phyloP scores from a whole-genome alignment of 1,140 invertebrate species.

The Chironomus striatipennis region DNA sequence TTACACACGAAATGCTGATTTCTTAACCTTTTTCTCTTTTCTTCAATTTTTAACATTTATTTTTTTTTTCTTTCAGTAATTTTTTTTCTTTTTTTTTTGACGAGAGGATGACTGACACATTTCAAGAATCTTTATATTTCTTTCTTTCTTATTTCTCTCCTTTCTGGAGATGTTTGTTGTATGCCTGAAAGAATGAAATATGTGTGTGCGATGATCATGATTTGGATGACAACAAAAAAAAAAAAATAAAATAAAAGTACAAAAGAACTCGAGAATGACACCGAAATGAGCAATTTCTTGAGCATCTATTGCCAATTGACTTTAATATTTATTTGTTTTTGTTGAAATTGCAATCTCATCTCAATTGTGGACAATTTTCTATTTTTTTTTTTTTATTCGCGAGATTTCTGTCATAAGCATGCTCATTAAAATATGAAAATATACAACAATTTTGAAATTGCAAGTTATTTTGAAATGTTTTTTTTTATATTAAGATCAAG shows the following conservation, averaged over 20 bases:
- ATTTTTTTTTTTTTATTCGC: too few species aligned
- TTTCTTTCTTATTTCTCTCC: background rate
- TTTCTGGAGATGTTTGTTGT: too few species aligned
- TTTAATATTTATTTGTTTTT: background rate
- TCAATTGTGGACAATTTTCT: background rate
- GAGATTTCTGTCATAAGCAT: background rate
- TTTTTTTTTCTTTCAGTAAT: background rate
- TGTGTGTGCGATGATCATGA: background rate
- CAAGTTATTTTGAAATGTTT: background rate
- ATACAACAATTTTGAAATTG: background rate
- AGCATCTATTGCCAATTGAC: background rate
- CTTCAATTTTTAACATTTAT: background rate
- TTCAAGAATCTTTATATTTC: slow-evolving; percentile 21
- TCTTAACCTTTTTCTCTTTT: slow-evolving; percentile 20
- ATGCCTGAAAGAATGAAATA: background rate
- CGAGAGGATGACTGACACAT: slow-evolving; percentile 22
- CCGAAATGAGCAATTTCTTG: background rate
- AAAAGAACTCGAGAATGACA: background rate
- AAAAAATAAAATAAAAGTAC: too few species aligned
- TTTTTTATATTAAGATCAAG: background rate
- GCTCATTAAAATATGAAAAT: slow-evolving; percentile 10
- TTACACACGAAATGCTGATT: slow-evolving; percentile 17
- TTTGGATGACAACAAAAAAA: too few species aligned
- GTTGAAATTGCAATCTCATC: background rate
- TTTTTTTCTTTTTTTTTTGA: background rate